A percentile compares a stretch with the other conserved stretches of the same genome.
Conservation (phyloP, 2,797 vertebrate genomes). For the Microcaecilia unicolor region DNA sequence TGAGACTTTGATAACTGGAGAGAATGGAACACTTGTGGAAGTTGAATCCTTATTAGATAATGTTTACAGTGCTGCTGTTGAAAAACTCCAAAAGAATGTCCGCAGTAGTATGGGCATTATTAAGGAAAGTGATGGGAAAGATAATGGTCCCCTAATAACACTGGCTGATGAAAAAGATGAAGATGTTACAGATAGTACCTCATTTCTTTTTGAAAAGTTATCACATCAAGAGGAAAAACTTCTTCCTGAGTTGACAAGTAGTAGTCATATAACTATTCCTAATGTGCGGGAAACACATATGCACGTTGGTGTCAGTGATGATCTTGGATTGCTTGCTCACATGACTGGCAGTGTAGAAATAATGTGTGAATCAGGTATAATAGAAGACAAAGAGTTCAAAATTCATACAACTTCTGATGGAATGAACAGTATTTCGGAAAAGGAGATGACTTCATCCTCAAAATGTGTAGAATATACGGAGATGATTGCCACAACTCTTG, state of each 20-base stretch:
- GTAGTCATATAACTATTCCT: slow-evolving; percentile 75
- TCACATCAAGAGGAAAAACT: slow-evolving; percentile 81
- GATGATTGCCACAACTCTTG: slow-evolving; percentile 58
- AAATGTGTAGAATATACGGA: slow-evolving; percentile 75
- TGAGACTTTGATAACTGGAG: slow-evolving; percentile 73
- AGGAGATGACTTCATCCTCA: slow-evolving; percentile 59
- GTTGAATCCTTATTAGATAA: slow-evolving; percentile 90
- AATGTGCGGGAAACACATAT: slow-evolving; percentile 74
- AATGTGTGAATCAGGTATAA: slow-evolving; percentile 62
- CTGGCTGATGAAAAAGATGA: slow-evolving; percentile 95
- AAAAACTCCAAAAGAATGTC: slow-evolving; percentile 81
- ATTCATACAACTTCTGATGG: slow-evolving; percentile 84
- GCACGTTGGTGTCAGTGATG: slow-evolving; percentile 74
- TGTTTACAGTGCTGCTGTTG: slow-evolving; percentile 88
- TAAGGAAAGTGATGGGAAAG: slow-evolving; percentile 79
- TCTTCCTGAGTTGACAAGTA: slow-evolving; percentile 80
- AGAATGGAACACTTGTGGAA: slow-evolving; percentile 88
- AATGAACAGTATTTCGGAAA: slow-evolving; percentile 77
- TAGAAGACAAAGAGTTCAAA: slow-evolving; percentile 87
- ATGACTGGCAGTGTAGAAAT: slow-evolving; percentile 82
- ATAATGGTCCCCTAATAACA: slow-evolving; percentile 88
- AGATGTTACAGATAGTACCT: slow-evolving; percentile 77
- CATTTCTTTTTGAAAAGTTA: slow-evolving; percentile 91
- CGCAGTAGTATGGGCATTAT: slow-evolving; percentile 67
- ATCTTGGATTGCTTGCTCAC: slow-evolving; percentile 89